Percentiles rank a stretch among this genome's conserved stretches.
These are phyloP conservation scores for Tetragonula clypearis DNA, from an alignment of 1,140 invertebrate species.

Conservation along the genomic window DNA sequence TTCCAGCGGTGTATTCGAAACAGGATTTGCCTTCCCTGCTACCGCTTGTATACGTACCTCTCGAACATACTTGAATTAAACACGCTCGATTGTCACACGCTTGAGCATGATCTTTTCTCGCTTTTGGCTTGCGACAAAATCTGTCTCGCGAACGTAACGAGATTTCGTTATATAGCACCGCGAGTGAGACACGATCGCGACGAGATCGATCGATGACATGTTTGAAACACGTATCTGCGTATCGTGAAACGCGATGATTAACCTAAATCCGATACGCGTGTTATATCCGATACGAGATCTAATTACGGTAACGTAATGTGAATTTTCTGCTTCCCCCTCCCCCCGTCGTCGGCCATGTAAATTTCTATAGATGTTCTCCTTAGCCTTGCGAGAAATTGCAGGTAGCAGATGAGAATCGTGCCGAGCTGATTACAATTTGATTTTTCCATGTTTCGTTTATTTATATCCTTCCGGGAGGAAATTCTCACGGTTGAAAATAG, in stretches of 20 bases:
- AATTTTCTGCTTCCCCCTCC: neutral
- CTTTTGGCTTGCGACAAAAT: neutral
- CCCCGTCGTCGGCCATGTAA: too few species aligned
- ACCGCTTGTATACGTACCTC: neutral
- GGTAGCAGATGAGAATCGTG: too few species aligned
- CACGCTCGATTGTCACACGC: neutral
- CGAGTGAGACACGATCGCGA: neutral
- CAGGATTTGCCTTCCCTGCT: neutral
- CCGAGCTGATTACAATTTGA: too few species aligned
- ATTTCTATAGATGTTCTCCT: too few species aligned
- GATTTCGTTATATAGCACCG: neutral
- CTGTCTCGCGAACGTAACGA: neutral
- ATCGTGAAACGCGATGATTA: neutral
- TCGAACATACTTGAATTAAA: neutral
- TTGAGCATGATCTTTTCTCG: neutral
- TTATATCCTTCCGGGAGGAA: too few species aligned
- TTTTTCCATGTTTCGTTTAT: too few species aligned
- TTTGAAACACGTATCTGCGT: neutral
- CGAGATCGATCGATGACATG: neutral
- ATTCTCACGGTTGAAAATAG: too few species aligned
- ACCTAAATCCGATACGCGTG: neutral
- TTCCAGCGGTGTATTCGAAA: constrained; percentile 48
- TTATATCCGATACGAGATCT: too few species aligned
- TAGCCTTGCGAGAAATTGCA: too few species aligned
- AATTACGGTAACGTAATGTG: neutral